Evolutionary conservation across 2,113 vertebrate genomes (phyloP), one percentile per base, ranked within the genome.

Genomic region (Bos javanicus): DNA sequence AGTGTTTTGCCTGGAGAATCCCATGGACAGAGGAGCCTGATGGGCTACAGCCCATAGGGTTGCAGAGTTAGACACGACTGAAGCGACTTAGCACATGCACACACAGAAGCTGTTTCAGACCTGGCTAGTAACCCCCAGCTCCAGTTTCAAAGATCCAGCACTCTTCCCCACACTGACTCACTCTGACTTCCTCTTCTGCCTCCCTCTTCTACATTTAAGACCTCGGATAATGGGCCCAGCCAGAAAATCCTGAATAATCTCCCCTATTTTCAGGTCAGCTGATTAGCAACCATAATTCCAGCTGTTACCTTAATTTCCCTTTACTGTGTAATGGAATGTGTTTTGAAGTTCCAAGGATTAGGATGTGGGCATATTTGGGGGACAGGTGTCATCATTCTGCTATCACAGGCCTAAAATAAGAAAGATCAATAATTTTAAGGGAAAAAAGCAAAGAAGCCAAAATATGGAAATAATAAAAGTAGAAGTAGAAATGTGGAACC

Each of bases 381-480:
- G 39, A 6, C 21, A 9, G 6, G 33, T 82, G 25, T 52, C 25
- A 83, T 54, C 71, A 76, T n/a, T 74, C 46, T 83, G 30, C 43
- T 85, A 96, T 16, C n/a, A 62, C 4, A 71, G 50, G 26, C 78
- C 43, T 87, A 52, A 26, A 50, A 74, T 50, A 74, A 89, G 59
- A 85, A 89, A 92, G 28, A 26, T 39, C 50, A 90, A 87, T 30
- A 97, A 92, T 74, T 46, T 90, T 89, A 62, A 23, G 26, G 4
- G 13, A 26, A 56, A 52, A 2, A 50, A 46, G 2, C n/a, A 95
- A 64, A 80, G 36, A 21, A 93, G 39, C 17, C 85, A 88, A 95
- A 92, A 92, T 80, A 84, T 59, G 43, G 8, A 91, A 97, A 93
- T 91, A 91, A 25, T 76, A 95, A 91, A 95, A 67, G 14, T 90